Evolutionary conservation across 2,888 invertebrate genomes (phyloP).

Genomic region (Ormyrus labotus): DNA sequence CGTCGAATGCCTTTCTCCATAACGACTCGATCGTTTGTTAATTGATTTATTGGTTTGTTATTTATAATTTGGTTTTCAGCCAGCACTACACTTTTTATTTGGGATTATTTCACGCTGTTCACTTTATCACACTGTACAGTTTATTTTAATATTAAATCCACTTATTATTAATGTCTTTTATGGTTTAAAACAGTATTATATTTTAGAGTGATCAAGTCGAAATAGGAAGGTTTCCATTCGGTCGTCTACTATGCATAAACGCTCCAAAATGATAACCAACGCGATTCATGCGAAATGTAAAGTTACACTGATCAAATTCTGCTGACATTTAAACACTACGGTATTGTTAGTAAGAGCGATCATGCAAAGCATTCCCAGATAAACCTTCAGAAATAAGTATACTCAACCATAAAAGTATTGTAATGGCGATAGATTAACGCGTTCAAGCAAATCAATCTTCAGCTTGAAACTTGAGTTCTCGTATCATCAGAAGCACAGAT

Average conservation of each 20-base stretch:
- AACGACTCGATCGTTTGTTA: constrained; percentile 23
- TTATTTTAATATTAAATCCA: neutral
- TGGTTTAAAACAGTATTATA: neutral
- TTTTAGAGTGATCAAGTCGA: constrained; percentile 32
- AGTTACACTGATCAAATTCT: constrained; percentile 16
- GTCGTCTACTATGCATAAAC: neutral
- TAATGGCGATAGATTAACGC: too few species aligned
- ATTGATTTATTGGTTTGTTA: constrained; percentile 1
- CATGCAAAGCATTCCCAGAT: neutral
- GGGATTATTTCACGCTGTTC: neutral
- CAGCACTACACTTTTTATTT: constrained; percentile 6
- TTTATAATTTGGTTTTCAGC: neutral
- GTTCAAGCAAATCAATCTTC: too few species aligned
- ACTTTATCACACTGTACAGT: neutral
- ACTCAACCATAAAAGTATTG: too few species aligned
- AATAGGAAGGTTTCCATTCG: neutral
- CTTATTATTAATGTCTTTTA: constrained; percentile 1
- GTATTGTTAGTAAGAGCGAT: neutral
- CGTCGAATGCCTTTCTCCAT: neutral
- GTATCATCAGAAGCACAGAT: too few species aligned
- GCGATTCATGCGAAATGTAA: constrained; percentile 20
- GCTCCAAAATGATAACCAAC: constrained; percentile 23
- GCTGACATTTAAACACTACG: constrained; percentile 2
- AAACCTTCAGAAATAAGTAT: neutral
- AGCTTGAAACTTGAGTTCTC: too few species aligned